Conservation (phyloP, 1,140 invertebrate genomes). For the Rhynchophorus ferrugineus region DNA sequence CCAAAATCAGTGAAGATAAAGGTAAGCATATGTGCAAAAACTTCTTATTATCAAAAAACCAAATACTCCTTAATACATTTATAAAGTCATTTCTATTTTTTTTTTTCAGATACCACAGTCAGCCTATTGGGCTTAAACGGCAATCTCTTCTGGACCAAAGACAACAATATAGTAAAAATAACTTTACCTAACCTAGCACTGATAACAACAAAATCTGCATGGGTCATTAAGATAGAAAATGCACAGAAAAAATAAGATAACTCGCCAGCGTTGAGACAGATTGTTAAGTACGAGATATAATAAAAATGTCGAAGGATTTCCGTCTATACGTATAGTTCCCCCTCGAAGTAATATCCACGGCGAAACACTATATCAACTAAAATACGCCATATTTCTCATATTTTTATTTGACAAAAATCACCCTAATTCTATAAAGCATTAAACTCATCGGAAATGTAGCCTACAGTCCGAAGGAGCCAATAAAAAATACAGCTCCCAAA, state of each 20-base stretch:
- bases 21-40: no score
- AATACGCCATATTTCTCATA: not conserved
- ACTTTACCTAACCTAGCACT: not conserved
- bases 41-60: no score
- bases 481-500: conserved; percentile 22
- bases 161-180: not conserved
- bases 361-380: no score
- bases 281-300: no score
- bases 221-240: not conserved
- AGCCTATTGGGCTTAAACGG: not conserved
- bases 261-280: no score
- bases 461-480: conserved; percentile 17
- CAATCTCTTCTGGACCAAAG: not conserved
- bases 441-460: conserved; percentile 16
- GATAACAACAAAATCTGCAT: not conserved
- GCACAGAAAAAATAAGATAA: no score
- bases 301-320: no score
- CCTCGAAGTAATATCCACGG: no score
- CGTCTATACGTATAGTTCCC: no score
- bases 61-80: no score
- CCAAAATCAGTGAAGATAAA: no score
- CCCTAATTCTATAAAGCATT: conserved; percentile 13
- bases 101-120: not conserved
- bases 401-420: conserved; percentile 9
- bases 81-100: no score